A percentile compares a stretch with the other conserved stretches of the same genome.
Evolutionary conservation across 2,113 vertebrate species (phyloP).

Genomic region (Festucalex cinctus): DNA sequence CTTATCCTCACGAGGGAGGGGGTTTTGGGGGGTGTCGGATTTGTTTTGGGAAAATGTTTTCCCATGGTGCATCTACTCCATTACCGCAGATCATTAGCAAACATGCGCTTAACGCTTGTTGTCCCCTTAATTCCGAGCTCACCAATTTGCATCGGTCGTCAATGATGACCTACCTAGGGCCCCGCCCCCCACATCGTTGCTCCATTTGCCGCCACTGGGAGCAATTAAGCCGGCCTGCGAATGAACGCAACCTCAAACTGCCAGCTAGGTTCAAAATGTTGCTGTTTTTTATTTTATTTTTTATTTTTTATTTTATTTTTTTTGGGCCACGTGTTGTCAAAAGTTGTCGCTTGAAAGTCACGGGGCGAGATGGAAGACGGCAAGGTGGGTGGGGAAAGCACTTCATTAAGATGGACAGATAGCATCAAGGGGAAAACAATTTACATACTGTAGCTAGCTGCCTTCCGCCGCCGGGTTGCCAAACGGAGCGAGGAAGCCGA

Average conservation of each 20-base stretch:
- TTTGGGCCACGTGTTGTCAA: neutral
- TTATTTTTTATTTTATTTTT: neutral
- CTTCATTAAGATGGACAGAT: constrained; percentile 48
- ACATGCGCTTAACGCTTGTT: neutral
- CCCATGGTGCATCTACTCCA: neutral
- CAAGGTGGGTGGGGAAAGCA: constrained; percentile 7
- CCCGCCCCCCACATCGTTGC: neutral
- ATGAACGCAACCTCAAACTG: constrained; percentile 5
- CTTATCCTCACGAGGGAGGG: neutral
- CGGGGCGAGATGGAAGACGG: neutral
- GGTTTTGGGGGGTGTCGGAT: too few relatives aligned
- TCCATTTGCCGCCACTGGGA: neutral
- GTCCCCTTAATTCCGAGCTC: neutral
- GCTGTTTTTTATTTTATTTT: too few relatives aligned
- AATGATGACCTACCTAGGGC: neutral
- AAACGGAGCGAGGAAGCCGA: constrained; percentile 7
- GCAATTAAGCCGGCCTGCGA: neutral
- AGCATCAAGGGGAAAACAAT: constrained; percentile 52
- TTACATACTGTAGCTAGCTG: constrained; percentile 48
- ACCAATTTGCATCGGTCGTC: neutral
- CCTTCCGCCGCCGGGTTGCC: constrained; percentile 29
- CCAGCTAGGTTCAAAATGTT: neutral
- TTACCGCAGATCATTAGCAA: neutral
- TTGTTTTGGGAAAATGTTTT: neutral
- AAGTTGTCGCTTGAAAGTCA: neutral